These are phyloP conservation scores for Lagodon rhomboides DNA, from an alignment of 2,797 vertebrate genomes.

Conservation along the genomic window DNA sequence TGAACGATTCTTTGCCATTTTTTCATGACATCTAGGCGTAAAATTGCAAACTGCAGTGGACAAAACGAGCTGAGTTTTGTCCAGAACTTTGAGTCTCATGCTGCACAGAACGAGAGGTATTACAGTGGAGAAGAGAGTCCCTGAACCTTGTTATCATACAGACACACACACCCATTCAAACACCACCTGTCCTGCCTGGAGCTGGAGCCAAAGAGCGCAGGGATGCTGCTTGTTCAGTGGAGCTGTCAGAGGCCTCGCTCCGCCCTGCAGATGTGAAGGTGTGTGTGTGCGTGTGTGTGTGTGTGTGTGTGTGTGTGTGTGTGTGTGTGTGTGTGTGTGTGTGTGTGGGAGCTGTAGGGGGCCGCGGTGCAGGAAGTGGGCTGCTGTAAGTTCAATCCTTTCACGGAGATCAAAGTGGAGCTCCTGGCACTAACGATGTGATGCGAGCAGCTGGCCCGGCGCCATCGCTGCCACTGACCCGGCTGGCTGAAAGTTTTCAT, in stretches of 20 bases:
- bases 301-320: constrained; percentile 18
- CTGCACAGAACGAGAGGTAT: not conserved
- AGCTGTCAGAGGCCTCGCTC: constrained; percentile 53
- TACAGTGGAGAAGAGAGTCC: constrained; percentile 37
- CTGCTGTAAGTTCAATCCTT: constrained; percentile 55
- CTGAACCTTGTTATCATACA: constrained; percentile 36
- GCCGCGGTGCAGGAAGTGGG: constrained; percentile 36
- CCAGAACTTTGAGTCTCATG: not conserved
- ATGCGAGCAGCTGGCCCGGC: constrained; percentile 50
- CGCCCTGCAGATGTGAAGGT: constrained; percentile 61
- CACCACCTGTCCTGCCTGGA: constrained; percentile 59
- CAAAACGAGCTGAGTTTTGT: not conserved
- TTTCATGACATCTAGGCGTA: not conserved
- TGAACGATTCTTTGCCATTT: not conserved
- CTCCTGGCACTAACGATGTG: constrained; percentile 54
- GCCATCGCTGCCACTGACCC: constrained; percentile 52
- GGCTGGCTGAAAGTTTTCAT: constrained; percentile 59
- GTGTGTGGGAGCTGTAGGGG: constrained; percentile 34
- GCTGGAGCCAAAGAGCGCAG: constrained; percentile 40
- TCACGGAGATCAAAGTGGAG: constrained; percentile 71
- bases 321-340: constrained; percentile 28
- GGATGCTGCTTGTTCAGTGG: constrained; percentile 41
- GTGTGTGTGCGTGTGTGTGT: constrained; percentile 18
- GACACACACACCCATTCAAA: constrained; percentile 32
- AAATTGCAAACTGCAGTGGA: not conserved